Conservation (phyloP, 2,888 invertebrate genomes). For the Hypena proboscidalis region DNA sequence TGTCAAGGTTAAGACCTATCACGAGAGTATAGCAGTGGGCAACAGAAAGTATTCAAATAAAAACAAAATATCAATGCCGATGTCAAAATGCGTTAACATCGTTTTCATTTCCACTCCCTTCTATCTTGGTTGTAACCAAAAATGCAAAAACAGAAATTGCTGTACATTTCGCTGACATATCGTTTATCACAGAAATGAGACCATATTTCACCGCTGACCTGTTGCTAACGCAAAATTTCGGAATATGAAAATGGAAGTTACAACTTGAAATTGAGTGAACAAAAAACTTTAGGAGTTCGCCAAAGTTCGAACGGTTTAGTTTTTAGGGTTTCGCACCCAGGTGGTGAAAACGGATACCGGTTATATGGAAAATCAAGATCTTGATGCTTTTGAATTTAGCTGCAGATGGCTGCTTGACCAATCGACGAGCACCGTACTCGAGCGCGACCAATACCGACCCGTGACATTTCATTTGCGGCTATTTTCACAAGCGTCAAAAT, state of each 20-base stretch:
- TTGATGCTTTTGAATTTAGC: too few relatives aligned
- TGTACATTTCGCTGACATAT: conserved; percentile 19
- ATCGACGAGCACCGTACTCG: too few relatives aligned
- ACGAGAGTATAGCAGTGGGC: too few relatives aligned
- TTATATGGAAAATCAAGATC: too few relatives aligned
- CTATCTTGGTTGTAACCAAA: conserved; percentile 7
- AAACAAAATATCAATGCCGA: background rate
- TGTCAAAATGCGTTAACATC: background rate
- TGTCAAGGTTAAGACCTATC: too few relatives aligned
- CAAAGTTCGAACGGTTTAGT: conserved; percentile 15
- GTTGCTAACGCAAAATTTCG: conserved; percentile 28
- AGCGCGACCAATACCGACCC: too few relatives aligned
- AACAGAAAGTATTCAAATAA: too few relatives aligned
- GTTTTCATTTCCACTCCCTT: background rate
- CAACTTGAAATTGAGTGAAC: conserved; percentile 25
- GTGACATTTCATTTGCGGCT: too few relatives aligned
- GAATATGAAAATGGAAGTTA: conserved; percentile 23
- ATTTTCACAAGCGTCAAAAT: too few relatives aligned
- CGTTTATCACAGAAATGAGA: conserved; percentile 28
- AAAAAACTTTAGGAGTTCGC: conserved; percentile 7
- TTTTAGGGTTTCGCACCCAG: too few relatives aligned
- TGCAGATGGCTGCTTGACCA: too few relatives aligned
- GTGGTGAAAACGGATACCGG: too few relatives aligned
- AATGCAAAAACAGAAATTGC: conserved; percentile 17
- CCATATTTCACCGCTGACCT: conserved; percentile 24